Conservation (phyloP, 2,888 invertebrate genomes). For the Apamea monoglypha region DNA sequence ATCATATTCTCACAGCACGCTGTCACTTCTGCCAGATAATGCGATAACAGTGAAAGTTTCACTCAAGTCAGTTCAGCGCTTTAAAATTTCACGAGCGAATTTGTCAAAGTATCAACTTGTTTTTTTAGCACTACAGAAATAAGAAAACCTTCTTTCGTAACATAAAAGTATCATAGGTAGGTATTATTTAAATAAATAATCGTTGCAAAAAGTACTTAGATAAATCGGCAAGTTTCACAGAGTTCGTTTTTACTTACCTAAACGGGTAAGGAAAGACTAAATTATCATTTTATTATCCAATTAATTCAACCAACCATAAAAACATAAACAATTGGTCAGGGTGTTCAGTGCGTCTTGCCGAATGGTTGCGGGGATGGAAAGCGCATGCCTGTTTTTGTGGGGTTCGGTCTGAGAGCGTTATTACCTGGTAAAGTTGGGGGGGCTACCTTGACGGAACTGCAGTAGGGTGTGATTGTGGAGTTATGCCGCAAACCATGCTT, state of each 20-base stretch:
- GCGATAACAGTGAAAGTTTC: constrained; percentile 46
- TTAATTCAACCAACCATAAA: no score
- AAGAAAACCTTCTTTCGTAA: background rate
- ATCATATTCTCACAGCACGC: constrained; percentile 16
- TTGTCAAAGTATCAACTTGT: constrained; percentile 10
- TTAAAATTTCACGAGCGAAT: constrained; percentile 25
- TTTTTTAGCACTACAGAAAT: constrained; percentile 13
- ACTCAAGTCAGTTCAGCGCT: constrained; percentile 10
- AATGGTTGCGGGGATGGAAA: background rate
- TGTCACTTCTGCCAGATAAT: constrained; percentile 29
- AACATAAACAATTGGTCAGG: no score
- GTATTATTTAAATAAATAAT: background rate
- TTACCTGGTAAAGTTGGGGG: no score
- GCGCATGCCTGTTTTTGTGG: background rate
- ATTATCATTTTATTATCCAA: background rate
- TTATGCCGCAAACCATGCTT: no score
- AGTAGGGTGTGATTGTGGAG: no score
- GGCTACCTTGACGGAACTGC: no score
- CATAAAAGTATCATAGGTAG: background rate
- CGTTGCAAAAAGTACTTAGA: background rate
- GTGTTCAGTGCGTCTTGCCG: no score
- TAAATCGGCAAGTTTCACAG: background rate
- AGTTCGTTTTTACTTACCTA: background rate
- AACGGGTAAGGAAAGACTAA: background rate
- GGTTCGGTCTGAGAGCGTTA: background rate